A percentile compares a stretch with the other conserved stretches of the same genome.
Evolutionary conservation across 2,113 vertebrate genomes (phyloP).

Genomic region (Benitochromis conjunctus): DNA sequence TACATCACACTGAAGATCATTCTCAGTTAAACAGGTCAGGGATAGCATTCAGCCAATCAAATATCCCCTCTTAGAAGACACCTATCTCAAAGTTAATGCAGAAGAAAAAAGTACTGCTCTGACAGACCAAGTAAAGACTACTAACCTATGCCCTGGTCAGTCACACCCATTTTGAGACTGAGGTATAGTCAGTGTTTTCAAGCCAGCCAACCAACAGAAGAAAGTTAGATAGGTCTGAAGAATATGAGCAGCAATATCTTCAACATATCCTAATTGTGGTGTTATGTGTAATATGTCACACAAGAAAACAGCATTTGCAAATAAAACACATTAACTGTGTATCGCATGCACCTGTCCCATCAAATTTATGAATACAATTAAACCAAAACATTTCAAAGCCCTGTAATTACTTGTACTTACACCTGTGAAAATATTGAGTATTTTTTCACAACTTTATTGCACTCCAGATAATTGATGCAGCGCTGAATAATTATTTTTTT

Average conservation of each 20-base stretch:
- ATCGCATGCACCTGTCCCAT: not conserved
- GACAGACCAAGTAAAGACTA: not conserved
- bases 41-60: not conserved
- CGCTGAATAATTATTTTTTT: no score
- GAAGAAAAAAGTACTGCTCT: not conserved
- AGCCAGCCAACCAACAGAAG: not conserved
- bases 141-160: not conserved
- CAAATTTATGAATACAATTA: not conserved
- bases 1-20: not conserved
- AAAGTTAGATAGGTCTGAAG: not conserved
- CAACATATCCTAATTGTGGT: not conserved
- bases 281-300: not conserved
- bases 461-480: not conserved
- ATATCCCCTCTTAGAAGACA: not conserved
- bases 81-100: not conserved
- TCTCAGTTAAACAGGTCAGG: not conserved
- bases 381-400: not conserved
- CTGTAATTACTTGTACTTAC: not conserved
- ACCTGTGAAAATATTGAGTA: fast-evolving
- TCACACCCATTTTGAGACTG: not conserved
- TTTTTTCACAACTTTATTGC: not conserved
- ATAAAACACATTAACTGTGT: not conserved
- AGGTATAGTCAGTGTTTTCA: not conserved
- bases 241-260: not conserved
- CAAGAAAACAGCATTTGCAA: not conserved